Base-by-base conservation (phyloP, 2,113 vertebrate species). In the Zeus faber region DNA sequence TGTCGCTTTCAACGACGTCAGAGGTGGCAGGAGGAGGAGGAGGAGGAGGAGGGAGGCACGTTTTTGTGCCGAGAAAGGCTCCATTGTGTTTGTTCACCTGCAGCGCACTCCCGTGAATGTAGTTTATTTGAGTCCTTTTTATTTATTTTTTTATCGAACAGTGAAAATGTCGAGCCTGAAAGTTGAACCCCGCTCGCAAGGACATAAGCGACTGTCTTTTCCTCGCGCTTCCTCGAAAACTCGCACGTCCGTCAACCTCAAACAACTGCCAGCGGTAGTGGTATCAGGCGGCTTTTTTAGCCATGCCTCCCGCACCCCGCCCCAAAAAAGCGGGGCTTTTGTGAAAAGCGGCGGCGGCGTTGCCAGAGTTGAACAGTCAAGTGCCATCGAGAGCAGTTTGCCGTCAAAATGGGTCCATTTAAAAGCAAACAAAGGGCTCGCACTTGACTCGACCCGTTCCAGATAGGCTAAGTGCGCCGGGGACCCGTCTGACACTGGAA, bases 371-470 rank as follows among this genome's bases (percentile, higher is more conserved):
- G 72, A 84, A 79, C 74, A 83, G 83, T 88, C 84, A 82, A 87
- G 86, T 85, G 70, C 62, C 84, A 59, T 86, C 79, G 68, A 84
- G 79, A 75, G 78, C 78, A 70, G 76, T 82, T 85, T 79, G 80
- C 77, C 63, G 65, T 62, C 72, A 72, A 85, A 82, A 86, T 67
- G 47, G 75, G 66, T 65, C 62, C 47, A 62, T 85, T 58, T 72
- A 69, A 80, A 79, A 76, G 78, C 78, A 85, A 83, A 85, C 79
- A 82, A 83, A 84, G 79, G 70, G 77, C 76, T 63, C 40, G 48
- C 77, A 73, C 81, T 86, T 76, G 68, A 86, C 78, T 70, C 71
- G 47, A 62, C 60, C 74, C 6, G 54, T 63, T 74, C 58, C 33
- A 4, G 20, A 63, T 58, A 51, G 67, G 70, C 73, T 81, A 67